Conservation (phyloP, 2,888 invertebrate species). For the Aspidiotus rigidus region DNA sequence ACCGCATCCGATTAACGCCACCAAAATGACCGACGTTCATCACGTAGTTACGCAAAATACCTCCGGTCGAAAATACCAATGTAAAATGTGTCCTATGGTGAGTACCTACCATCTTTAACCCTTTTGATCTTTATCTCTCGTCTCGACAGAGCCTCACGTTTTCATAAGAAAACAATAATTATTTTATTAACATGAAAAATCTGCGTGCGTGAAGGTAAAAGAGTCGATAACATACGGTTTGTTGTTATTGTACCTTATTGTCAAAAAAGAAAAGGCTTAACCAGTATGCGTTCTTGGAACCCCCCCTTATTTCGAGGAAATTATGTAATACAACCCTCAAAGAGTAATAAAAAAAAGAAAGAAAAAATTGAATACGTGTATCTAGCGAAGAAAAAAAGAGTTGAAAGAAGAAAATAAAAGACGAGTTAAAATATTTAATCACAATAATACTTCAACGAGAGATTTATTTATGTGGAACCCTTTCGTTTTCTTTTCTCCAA, state of each 20-base stretch:
- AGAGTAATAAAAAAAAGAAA: background rate
- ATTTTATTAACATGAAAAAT: too few species aligned
- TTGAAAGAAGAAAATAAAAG: conserved; percentile 6
- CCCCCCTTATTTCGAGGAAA: background rate
- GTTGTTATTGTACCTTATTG: too few species aligned
- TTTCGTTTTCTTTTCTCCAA: conserved; percentile 1
- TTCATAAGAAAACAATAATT: too few species aligned
- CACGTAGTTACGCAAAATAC: conserved; percentile 43
- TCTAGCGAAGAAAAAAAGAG: background rate
- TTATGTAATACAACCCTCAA: conserved; percentile 9
- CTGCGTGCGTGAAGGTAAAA: too few species aligned
- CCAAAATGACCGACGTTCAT: conserved; percentile 42
- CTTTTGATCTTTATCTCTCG: background rate
- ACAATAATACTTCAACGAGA: conserved; percentile 17
- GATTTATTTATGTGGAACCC: conserved; percentile 21
- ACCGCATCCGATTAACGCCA: conserved; percentile 65
- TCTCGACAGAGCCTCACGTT: too few species aligned
- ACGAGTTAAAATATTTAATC: conserved; percentile 24
- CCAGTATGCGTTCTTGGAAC: too few species aligned
- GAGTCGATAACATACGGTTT: too few species aligned
- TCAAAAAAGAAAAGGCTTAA: too few species aligned
- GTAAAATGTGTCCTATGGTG: conserved; percentile 97
- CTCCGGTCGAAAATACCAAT: conserved; percentile 69
- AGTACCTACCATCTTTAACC: conserved; percentile 42
- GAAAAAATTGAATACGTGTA: conserved; percentile 7